phyloP scores from a whole-genome alignment of 2,797 vertebrate species.

The Allobates femoralis region DNA sequence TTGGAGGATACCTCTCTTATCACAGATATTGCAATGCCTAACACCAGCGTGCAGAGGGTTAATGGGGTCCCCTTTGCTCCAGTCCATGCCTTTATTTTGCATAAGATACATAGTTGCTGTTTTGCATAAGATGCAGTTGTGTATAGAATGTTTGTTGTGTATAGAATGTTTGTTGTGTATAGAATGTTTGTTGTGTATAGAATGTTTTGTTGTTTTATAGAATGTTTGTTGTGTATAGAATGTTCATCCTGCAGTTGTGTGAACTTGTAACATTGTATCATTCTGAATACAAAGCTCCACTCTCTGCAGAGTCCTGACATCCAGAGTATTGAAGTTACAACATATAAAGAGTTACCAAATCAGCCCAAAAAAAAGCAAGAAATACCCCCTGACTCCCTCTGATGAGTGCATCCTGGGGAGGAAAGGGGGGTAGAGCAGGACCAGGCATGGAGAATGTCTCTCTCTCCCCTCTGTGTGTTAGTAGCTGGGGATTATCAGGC shows the following conservation, averaged over 20 bases:
- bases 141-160: too few relatives aligned
- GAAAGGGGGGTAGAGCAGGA: neutral
- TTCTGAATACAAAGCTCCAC: neutral
- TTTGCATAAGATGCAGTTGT: too few relatives aligned
- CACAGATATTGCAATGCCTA: too few relatives aligned
- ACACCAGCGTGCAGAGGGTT: neutral
- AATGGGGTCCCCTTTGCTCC: neutral
- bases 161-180: too few relatives aligned
- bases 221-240: too few relatives aligned
- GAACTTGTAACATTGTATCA: constrained; percentile 18
- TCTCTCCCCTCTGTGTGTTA: constrained; percentile 27
- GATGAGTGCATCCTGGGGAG: neutral
- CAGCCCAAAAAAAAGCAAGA: neutral
- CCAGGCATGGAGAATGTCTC: constrained; percentile 54
- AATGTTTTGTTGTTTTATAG: neutral
- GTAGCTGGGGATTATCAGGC: constrained; percentile 65
- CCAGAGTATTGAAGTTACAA: neutral
- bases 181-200: too few relatives aligned
- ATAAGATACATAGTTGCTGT: neutral
- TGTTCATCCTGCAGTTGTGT: neutral
- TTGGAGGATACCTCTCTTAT: too few relatives aligned
- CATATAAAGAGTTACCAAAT: neutral
- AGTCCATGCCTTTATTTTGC: neutral
- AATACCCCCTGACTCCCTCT: neutral
- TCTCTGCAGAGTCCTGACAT: neutral